Base-by-base conservation (phyloP, 2,113 vertebrate genomes). In the Brachypodius melanocephalos region DNA sequence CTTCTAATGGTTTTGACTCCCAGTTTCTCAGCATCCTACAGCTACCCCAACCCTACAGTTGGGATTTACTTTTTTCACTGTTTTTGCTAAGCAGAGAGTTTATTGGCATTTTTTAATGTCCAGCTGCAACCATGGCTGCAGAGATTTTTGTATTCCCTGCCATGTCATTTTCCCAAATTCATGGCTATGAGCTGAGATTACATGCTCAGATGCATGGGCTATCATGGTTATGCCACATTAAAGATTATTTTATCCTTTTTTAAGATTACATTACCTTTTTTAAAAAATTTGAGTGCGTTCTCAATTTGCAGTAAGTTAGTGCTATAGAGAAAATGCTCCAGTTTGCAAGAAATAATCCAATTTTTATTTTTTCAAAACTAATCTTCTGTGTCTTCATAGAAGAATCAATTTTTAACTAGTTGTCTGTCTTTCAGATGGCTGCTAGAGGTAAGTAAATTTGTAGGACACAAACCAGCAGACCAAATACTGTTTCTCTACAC, bases 401-500 rank as follows among this genome's bases (percentile, higher is more conserved):
- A 77, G 9, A 80, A 54, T 17, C 0, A 43, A 5, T 22, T 76
- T 95, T 90, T 69, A 86, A 8, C 6, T 34, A 38, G 24, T 10
- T 45, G 17, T 2, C 10, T 84, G 14, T 38, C 32, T 74, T 89
- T 55, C 62, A 49, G 10, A 59, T 15, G 28, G 5, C 22, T 79
- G 12, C 19, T 63, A 58, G 34, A 40, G 4, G 26, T 46, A 62
- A 31, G 28, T 36, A 21, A 17, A 14, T 24, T 20, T 54, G 31
- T 58, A 73, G 36, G 25, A 69, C 34, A 57, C 32, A 61, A 72
- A 76, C 17, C 25, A 73, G 18, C 9, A 74, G 24, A 59, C 24
- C 16, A 84, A 73, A 54, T 8, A 1, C 6, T 31, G 4, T 3
- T 62, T 62, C 57, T 9, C 17, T 1, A 0, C 15, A 10, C 24